Evolutionary conservation across 2,888 invertebrate genomes (phyloP).

Genomic region (Drosophila birchii): DNA sequence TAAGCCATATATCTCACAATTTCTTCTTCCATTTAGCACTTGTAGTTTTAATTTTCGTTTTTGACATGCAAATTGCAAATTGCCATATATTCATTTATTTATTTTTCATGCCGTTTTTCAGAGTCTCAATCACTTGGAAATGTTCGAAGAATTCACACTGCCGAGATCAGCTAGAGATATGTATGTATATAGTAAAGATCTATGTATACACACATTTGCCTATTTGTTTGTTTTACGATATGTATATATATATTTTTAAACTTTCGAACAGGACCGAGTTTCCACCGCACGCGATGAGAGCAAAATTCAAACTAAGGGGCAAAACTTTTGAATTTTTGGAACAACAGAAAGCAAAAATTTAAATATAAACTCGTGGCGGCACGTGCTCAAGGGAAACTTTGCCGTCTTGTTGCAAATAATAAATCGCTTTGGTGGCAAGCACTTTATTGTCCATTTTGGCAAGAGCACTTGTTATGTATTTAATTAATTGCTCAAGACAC

Average conservation of each 20-base stretch:
- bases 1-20: constrained; percentile 22
- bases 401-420: constrained; percentile 22
- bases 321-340: neutral
- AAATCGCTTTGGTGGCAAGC: constrained; percentile 9
- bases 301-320: constrained; percentile 13
- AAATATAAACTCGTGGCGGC: constrained; percentile 20
- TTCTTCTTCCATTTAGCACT: constrained; percentile 19
- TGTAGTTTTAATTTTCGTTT: neutral
- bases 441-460: constrained; percentile 20
- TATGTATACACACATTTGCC: neutral
- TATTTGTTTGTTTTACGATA: constrained; percentile 15
- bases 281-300: constrained; percentile 18
- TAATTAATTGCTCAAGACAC: constrained; percentile 62
- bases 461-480: constrained; percentile 28
- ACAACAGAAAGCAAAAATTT: neutral
- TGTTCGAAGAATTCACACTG: constrained; percentile 3
- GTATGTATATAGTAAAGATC: neutral
- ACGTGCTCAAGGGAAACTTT: constrained; percentile 36
- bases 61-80: constrained; percentile 21
- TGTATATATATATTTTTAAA: constrained; percentile 14
- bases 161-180: neutral
- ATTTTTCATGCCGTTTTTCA: constrained; percentile 28
- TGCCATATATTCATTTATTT: constrained; percentile 24
- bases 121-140: constrained; percentile 24
- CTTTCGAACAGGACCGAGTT: neutral